phyloP scores from a whole-genome alignment of 2,888 invertebrate genomes.

The Lissocephala sabroskyi region DNA sequence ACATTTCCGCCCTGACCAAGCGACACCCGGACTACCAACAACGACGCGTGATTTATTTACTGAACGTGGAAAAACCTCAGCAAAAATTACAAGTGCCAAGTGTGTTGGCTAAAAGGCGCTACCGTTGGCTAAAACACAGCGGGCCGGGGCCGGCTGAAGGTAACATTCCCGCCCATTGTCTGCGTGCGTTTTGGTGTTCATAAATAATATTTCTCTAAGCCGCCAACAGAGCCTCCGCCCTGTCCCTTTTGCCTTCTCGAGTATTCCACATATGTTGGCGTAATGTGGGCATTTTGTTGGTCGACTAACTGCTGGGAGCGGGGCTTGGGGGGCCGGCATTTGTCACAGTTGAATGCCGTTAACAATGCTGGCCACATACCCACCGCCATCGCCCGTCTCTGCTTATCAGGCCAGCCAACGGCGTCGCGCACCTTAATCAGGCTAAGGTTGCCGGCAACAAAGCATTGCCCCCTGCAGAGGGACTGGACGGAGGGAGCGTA shows the following conservation, averaged over 20 bases:
- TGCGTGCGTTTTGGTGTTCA: constrained; percentile 48
- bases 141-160: not conserved
- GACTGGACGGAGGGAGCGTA: too few species aligned
- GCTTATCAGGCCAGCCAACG: too few species aligned
- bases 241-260: too few species aligned
- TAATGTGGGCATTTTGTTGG: not conserved
- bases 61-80: constrained; percentile 62
- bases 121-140: too few species aligned
- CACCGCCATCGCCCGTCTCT: constrained; percentile 7
- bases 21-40: not conserved
- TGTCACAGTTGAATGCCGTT: constrained; percentile 60
- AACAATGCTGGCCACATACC: constrained; percentile 43
- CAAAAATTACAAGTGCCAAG: constrained; percentile 51
- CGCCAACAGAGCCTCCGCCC: constrained; percentile 17
- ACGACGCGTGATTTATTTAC: constrained; percentile 56
- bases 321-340: constrained; percentile 36
- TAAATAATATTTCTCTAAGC: constrained; percentile 60
- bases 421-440: constrained; percentile 51
- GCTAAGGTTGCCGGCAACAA: constrained; percentile 23
- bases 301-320: not conserved
- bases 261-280: constrained; percentile 46
- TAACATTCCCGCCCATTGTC: constrained; percentile 30
- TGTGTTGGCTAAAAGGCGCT: constrained; percentile 1
- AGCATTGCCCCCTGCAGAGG: too few species aligned
- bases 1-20: constrained; percentile 24